These are phyloP conservation scores for Stenopsyche tienmushanensis DNA, from an alignment of 1,140 invertebrate species.

Conservation along the genomic window DNA sequence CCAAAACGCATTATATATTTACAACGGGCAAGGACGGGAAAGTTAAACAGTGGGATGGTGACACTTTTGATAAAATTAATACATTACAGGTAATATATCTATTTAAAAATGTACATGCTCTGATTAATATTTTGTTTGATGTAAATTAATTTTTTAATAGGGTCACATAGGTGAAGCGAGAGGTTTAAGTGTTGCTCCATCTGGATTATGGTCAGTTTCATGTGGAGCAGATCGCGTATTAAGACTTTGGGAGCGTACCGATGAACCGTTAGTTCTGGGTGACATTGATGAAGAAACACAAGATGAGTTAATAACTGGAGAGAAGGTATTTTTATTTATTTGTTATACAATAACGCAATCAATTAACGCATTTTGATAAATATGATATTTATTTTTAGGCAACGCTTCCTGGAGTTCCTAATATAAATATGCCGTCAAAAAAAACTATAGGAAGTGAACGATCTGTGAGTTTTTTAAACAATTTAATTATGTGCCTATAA, in stretches of 20 bases:
- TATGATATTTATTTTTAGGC: slow-evolving; percentile 47
- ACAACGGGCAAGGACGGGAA: slow-evolving; percentile 90
- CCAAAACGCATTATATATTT: slow-evolving; percentile 92
- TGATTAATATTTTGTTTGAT: slow-evolving; percentile 15
- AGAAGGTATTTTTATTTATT: slow-evolving; percentile 53
- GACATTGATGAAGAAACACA: slow-evolving; percentile 88
- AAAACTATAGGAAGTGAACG: slow-evolving; percentile 91
- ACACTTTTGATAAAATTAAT: slow-evolving; percentile 87
- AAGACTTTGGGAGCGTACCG: slow-evolving; percentile 82
- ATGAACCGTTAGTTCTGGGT: slow-evolving; percentile 87
- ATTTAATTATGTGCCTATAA: background rate
- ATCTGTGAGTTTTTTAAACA: slow-evolving; percentile 73
- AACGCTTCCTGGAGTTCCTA: slow-evolving; percentile 66
- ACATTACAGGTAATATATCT: slow-evolving; percentile 73
- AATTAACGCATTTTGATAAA: slow-evolving; percentile 1
- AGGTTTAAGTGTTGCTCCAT: slow-evolving; percentile 74
- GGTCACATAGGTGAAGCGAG: slow-evolving; percentile 80
- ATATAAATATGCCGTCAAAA: slow-evolving; percentile 78
- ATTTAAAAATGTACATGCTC: background rate
- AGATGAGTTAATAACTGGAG: slow-evolving; percentile 70
- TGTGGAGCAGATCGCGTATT: slow-evolving; percentile 89
- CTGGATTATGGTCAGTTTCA: slow-evolving; percentile 77
- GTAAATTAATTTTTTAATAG: slow-evolving; percentile 47
- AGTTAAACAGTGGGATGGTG: slow-evolving; percentile 96
- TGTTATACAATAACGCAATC: slow-evolving; percentile 1